Conservation (phyloP, 1,140 invertebrate genomes). For the Gryon sp. region DNA sequence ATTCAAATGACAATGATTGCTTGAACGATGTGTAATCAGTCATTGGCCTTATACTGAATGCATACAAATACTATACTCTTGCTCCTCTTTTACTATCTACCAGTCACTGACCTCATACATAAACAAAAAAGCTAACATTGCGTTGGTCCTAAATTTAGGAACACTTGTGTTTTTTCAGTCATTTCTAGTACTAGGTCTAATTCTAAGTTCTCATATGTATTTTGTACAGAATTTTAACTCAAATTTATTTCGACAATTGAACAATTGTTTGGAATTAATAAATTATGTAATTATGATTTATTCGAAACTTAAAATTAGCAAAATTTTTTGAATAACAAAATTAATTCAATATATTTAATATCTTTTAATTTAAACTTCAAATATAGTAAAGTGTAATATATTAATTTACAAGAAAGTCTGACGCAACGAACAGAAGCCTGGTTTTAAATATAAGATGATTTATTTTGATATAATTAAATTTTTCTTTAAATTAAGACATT, state of each 20-base stretch:
- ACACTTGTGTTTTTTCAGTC: conserved; percentile 4
- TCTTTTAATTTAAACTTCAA: too few species aligned
- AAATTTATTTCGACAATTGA: not conserved
- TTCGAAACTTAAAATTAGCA: too few species aligned
- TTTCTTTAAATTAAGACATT: too few species aligned
- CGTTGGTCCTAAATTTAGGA: conserved; percentile 34
- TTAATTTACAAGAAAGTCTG: too few species aligned
- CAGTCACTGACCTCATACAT: conserved; percentile 48
- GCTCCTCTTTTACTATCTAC: conserved; percentile 26
- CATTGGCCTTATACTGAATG: conserved; percentile 43
- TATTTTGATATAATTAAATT: too few species aligned
- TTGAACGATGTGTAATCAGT: conserved; percentile 31
- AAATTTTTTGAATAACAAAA: too few species aligned
- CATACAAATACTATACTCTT: conserved; percentile 40
- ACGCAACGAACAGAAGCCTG: too few species aligned
- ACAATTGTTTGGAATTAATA: too few species aligned
- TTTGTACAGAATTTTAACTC: not conserved
- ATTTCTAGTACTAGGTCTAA: conserved; percentile 3
- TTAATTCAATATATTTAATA: too few species aligned
- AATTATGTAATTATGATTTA: too few species aligned
- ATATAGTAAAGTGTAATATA: too few species aligned
- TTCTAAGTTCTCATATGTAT: conserved; percentile 1
- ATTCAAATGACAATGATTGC: conserved; percentile 25
- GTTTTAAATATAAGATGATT: too few species aligned
- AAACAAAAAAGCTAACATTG: conserved; percentile 49